Evolutionary conservation across 2,888 invertebrate species (phyloP), one percentile per base, ranked within the genome.

Genomic region (Drosophila anomelani): DNA sequence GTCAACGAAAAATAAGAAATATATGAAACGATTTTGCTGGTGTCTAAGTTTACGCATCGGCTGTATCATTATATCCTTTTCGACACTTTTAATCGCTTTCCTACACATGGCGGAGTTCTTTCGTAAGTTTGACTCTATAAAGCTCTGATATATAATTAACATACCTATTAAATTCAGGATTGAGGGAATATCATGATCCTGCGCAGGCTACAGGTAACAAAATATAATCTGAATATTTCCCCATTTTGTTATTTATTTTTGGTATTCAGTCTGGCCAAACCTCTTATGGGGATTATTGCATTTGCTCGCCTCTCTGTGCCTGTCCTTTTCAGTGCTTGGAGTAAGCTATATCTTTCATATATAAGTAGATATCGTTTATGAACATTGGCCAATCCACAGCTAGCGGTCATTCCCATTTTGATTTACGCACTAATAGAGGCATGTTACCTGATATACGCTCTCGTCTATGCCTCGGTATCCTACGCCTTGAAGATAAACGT

Each of bases 261-360:
- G 4, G 4, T 13, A 46, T 55, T 38, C n/a, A 59, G 58, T 58
- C 39, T 60, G 60, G 60, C 13, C 20, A 5, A 47, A 39, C 3
- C 10, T 63, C 8, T 2, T 64, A 8, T 64, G 64, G 66, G 63
- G 64, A n/a, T 0, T 39, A 0, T 15, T 64, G 10, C 63, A 63
- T 26, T 39, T 63, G 1, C 12, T 63, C 8, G 46, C 63, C 13
- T 10, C 32, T 9, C 4, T 47, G n/a, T 39, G 38, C 29, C 39
- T 63, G 15, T 63, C 66, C 4, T 12, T 12, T 9, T 63, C 66
- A 4, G 12, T 39, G 3, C 12, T 64, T 0, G 13, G n/a, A 66
- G 63, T 66, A 63, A 39, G 38, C 10, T n/a, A 3, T 3, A 12
- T 8, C 5, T 1, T 15, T 0, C 9, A 5, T 20, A 4, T n/a